Conservation (phyloP, 2,113 vertebrate genomes). For the Hypanus sabinus region DNA sequence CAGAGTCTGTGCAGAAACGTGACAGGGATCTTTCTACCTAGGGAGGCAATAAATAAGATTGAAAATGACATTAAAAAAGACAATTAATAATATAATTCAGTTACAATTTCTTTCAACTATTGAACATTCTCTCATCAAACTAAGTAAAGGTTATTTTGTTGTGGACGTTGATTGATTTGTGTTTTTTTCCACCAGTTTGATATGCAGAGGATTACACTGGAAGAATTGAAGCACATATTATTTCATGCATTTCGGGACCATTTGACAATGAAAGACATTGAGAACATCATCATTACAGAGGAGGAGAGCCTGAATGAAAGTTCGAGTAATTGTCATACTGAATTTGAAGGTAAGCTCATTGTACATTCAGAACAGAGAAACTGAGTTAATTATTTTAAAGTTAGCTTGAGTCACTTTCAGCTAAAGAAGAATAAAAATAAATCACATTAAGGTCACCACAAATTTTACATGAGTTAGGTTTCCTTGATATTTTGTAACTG, state of each 20-base stretch:
- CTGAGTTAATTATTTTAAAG: not conserved
- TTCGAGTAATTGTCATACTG: slow-evolving; percentile 86
- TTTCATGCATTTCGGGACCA: slow-evolving; percentile 97
- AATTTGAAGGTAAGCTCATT: slow-evolving; percentile 72
- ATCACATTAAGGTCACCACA: not conserved
- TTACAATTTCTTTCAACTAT: no score
- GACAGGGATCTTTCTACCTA: not conserved
- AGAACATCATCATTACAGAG: slow-evolving; percentile 97
- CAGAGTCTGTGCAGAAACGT: not conserved
- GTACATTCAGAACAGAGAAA: not conserved
- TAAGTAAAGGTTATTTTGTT: not conserved
- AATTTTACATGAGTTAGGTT: not conserved
- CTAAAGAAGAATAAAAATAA: not conserved
- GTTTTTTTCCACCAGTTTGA: slow-evolving; percentile 71
- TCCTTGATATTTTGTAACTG: not conserved
- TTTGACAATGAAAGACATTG: slow-evolving; percentile 98
- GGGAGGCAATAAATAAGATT: not conserved
- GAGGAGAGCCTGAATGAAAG: slow-evolving; percentile 95
- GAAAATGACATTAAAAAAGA: not conserved
- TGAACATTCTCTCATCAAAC: not conserved
- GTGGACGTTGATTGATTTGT: not conserved
- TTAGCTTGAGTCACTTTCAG: not conserved
- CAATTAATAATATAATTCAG: not conserved
- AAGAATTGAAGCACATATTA: slow-evolving; percentile 94
- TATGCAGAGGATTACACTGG: slow-evolving; percentile 94